Conservation (phyloP, 2,113 vertebrate species). For the Motacilla tschutschensis region DNA sequence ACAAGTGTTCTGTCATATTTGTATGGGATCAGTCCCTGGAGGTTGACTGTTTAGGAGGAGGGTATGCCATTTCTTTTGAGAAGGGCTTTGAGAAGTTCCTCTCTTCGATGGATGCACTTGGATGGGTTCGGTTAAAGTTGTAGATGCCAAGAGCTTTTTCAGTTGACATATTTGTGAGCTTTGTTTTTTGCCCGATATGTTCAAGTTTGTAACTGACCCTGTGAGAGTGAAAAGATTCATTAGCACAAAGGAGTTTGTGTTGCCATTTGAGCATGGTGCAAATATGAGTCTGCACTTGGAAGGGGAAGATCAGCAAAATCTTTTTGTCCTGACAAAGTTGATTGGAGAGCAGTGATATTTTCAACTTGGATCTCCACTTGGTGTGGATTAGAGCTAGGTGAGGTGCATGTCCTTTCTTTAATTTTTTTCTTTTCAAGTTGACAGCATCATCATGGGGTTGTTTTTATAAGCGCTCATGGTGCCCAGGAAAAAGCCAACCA, state of each 20-base stretch:
- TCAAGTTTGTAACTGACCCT: neutral
- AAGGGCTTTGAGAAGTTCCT: neutral
- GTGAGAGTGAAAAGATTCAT: neutral
- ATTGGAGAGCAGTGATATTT: neutral
- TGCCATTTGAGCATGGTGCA: neutral
- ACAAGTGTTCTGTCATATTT: too few relatives aligned
- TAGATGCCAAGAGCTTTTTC: neutral
- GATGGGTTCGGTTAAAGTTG: neutral
- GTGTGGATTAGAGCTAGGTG: accelerated
- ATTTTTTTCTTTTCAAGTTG: neutral
- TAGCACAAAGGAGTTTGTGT: accelerated
- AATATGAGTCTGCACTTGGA: neutral
- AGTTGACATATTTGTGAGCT: neutral
- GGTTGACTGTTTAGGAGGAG: too few relatives aligned
- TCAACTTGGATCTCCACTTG: too few relatives aligned
- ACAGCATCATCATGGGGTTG: neutral
- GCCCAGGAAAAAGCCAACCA: neutral
- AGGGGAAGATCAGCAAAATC: neutral
- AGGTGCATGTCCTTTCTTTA: accelerated
- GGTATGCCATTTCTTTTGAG: neutral
- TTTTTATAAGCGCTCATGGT: neutral
- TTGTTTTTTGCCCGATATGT: neutral
- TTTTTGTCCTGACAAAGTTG: neutral
- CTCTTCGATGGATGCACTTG: neutral
- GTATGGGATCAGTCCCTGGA: too few relatives aligned